Evolutionary conservation across 2,888 invertebrate genomes (phyloP), one percentile per base, ranked within the genome.

Genomic region (Xylocampa areola): DNA sequence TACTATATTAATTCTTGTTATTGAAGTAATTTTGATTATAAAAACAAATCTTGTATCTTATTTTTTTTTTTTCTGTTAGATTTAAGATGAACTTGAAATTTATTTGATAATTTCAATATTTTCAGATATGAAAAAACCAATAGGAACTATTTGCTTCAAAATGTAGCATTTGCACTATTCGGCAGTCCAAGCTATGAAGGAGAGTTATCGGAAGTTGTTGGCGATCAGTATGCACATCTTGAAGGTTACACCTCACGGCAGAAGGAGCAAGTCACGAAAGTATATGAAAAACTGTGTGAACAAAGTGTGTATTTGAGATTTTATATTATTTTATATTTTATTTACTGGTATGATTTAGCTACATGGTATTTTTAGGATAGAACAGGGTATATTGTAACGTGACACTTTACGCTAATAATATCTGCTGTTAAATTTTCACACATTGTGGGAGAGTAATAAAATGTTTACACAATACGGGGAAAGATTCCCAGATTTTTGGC

Each of bases 81-180:
- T 29, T 11, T 4, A 11, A 29, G 4, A 10, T 11, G 5, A 0
- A 3, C 11, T 10, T 29, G n/a, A 29, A 8, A 16, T 32, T n/a
- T 36, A 2, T 5, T n/a, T n/a, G n/a, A n/a, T n/a, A n/a, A 10
- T 17, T 17, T 35, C n/a, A 10, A 11, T 17, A 27, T 23, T 85
- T 94, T 81, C 83, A 93, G 94, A 65, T 95, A 95, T 82, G 94
- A 95, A 68, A 85, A 82, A 70, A 76, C 84, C 45, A 91, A 95
- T 62, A 89, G 94, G 59, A 90, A 92, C 59, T 86, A 90, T 65
- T 82, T 95, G 39, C 82, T 94, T 35, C 88, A 94, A 70, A 95
- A 95, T 84, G 90, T 95, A 57, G 95, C 94, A 19, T 95, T 92
- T 85, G 94, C 95, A 8, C 80, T 95, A 43, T 95, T 88, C 82